Base-by-base conservation (phyloP, 2,113 vertebrate genomes). In the Oxyruncus cristatus region DNA sequence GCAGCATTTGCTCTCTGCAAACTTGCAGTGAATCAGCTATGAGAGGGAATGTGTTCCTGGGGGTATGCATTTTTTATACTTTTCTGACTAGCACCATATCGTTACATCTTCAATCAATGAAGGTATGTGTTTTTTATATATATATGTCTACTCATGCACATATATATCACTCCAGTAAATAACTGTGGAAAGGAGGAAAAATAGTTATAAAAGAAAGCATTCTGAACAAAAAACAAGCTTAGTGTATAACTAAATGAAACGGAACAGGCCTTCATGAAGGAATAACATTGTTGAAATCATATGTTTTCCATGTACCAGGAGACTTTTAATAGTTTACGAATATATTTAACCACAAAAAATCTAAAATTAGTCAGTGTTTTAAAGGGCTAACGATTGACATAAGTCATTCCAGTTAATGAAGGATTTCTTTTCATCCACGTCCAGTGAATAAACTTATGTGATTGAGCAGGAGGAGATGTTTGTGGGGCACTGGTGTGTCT, bases 311-410 rank as follows among this genome's bases (percentile, higher is more conserved):
- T 96, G 89, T 92, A 92, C 67, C 67, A 53, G 39, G 53, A 94
- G 91, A 73, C 85, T 81, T 97, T 88, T 97, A 97, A 98, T 97
- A 93, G 52, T 91, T 97, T 96, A 89, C 92, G 96, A 97, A 97
- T 97, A 95, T 91, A 92, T 96, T 96, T 89, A 94, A 92, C 88
- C 94, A 94, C 92, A 97, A 93, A 96, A 97, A 91, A 78, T 88
- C 95, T 98, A 98, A 98, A 98, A 97, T 97, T 97, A 98, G 95
- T 83, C 62, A 42, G 12, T 58, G 75, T 92, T 97, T 97, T 93
- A 95, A 92, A 83, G 70, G 84, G 68, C 93, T 96, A 89, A 73
- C 88, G 91, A 97, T 88, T 96, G 93, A 97, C 82, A 97, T 81
- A 81, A 95, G 78, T 96, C 92, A 97, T 96, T 96, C 79, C 90